phyloP scores from a whole-genome alignment of 2,113 vertebrate species.

The Leptocoma aspasia region DNA sequence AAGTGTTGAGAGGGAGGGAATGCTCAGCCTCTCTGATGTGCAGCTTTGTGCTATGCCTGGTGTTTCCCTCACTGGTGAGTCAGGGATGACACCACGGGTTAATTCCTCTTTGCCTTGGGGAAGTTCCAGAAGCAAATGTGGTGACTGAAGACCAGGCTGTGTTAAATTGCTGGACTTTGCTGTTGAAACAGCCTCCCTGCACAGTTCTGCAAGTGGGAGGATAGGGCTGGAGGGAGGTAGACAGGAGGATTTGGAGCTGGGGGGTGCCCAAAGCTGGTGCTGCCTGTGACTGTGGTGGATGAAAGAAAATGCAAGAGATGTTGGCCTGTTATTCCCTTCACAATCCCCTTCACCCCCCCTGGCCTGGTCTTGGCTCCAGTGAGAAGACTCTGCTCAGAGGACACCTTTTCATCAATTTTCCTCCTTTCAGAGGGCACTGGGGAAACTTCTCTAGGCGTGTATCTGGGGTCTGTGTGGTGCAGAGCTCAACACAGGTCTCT shows the following conservation, averaged over 20 bases:
- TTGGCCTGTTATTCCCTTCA: background rate
- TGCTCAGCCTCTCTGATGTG: background rate
- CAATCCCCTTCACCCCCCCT: fast-evolving
- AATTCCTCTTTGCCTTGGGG: background rate
- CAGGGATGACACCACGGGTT: background rate
- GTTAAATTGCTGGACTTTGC: background rate
- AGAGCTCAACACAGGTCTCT: background rate
- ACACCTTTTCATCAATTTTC: background rate
- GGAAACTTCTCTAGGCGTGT: background rate
- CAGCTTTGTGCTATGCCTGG: background rate
- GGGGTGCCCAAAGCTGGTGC: background rate
- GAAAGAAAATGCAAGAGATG: background rate
- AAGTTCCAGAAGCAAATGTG: background rate
- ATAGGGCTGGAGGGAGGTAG: background rate
- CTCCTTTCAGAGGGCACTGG: background rate
- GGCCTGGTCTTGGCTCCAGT: background rate
- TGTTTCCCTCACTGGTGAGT: background rate
- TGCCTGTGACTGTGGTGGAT: background rate
- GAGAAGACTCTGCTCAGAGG: background rate
- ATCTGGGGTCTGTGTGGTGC: fast-evolving
- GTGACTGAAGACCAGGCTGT: background rate
- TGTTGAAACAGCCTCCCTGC: background rate
- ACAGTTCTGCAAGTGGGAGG: background rate
- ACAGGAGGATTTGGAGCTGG: background rate
- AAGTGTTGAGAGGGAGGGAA: background rate